Evolutionary conservation across 1,140 invertebrate genomes (phyloP).

Genomic region (Ladona fulva): DNA sequence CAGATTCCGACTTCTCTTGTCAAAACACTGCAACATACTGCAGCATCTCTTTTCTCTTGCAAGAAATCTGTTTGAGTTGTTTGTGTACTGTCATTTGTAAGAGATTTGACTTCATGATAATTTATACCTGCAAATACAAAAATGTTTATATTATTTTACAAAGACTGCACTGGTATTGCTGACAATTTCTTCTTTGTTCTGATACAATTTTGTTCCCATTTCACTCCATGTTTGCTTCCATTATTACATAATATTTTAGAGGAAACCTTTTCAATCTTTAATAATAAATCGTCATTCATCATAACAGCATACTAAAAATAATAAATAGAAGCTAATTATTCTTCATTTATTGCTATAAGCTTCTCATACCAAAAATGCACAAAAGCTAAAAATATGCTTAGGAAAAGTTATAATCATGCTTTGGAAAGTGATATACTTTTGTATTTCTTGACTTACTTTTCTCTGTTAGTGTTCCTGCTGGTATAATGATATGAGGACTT

Average conservation of each 20-base stretch:
- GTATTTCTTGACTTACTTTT: background rate
- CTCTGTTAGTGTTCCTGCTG: background rate
- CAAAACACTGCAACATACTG: conserved; percentile 52
- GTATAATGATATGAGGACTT: background rate
- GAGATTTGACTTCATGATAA: background rate
- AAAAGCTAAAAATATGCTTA: too few relatives aligned
- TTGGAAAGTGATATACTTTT: too few relatives aligned
- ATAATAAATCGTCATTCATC: too few relatives aligned
- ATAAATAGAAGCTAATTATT: too few relatives aligned
- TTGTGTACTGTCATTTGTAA: conserved; percentile 25
- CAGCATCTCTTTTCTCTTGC: conserved; percentile 46
- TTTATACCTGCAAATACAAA: background rate
- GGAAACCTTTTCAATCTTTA: too few relatives aligned
- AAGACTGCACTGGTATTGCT: too few relatives aligned
- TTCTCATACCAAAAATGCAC: too few relatives aligned
- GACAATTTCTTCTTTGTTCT: too few relatives aligned
- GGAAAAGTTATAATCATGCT: too few relatives aligned
- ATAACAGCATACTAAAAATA: too few relatives aligned
- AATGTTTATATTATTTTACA: too few relatives aligned
- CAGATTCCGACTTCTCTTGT: conserved; percentile 55
- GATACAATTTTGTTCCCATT: background rate
- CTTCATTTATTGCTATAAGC: too few relatives aligned
- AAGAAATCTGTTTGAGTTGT: conserved; percentile 25
- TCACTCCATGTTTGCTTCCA: background rate
- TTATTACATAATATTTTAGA: background rate